Conservation (phyloP, 2,888 invertebrate species). For the Idaea straminata region DNA sequence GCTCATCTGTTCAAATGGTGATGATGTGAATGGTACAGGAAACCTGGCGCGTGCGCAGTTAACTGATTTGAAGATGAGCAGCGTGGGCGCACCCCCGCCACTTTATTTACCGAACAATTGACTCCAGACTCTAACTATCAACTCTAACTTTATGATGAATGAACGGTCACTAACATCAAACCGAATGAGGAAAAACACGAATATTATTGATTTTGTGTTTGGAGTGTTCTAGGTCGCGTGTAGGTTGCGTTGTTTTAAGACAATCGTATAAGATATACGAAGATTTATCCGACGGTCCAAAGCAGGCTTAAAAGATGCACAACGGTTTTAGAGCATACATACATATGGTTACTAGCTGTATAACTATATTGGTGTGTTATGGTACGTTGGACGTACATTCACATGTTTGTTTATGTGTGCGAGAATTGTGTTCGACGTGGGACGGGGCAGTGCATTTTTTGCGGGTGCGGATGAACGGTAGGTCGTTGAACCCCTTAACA, state of each 20-base stretch:
- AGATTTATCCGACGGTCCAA: slow-evolving; percentile 45
- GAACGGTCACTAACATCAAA: slow-evolving; percentile 25
- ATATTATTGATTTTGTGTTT: neutral
- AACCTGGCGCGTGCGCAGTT: slow-evolving; percentile 68
- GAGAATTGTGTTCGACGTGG: slow-evolving; percentile 72
- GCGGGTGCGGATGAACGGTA: slow-evolving; percentile 68
- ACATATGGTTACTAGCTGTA: slow-evolving; percentile 57
- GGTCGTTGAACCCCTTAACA: slow-evolving; percentile 67
- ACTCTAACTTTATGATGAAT: slow-evolving; percentile 27
- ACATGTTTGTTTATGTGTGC: slow-evolving; percentile 48
- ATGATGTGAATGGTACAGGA: slow-evolving; percentile 68
- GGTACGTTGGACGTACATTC: slow-evolving; percentile 38
- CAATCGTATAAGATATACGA: neutral
- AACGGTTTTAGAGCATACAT: slow-evolving; percentile 55
- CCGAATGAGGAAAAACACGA: slow-evolving; percentile 13
- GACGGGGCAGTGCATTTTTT: slow-evolving; percentile 78
- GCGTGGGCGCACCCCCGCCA: slow-evolving; percentile 73
- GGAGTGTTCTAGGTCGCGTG: neutral
- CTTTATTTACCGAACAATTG: slow-evolving; percentile 62
- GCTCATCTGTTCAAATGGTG: slow-evolving; percentile 53
- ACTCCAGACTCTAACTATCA: slow-evolving; percentile 42
- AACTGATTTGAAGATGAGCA: slow-evolving; percentile 70
- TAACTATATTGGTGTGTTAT: slow-evolving; percentile 51
- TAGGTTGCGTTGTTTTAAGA: neutral
- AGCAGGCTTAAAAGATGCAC: slow-evolving; percentile 53